Base-by-base conservation (phyloP, 2,113 vertebrate genomes). In the Sinocyclocheilus anshuiensis region DNA sequence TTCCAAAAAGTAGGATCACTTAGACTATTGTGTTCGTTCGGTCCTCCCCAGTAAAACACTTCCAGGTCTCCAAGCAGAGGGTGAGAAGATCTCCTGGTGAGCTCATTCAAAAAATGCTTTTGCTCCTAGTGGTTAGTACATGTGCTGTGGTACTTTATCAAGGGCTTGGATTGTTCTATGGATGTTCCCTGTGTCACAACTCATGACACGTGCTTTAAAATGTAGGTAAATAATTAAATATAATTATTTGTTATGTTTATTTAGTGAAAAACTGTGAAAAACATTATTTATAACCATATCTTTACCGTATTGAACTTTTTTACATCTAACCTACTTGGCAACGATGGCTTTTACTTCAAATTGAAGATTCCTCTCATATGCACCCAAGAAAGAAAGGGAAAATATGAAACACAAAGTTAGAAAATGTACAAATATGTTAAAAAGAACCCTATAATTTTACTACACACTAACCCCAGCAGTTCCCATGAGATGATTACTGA, bases 1-100 rank as follows among this genome's bases (percentile, higher is more conserved):
- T 92, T 92, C 86, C 82, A 86, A 48, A 71, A 85, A 88, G 87
- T 12, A 33, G 50, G 82, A 55, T 78, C 57, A 24, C 33, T 65
- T 29, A 74, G 53, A 18, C 87, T n/a, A 1, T 89, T 88, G 88
- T 90, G 74, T 82, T 3, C 45, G 6, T 59, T 42, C 53, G 81
- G 22, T 6, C 77, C 71, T 75, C 55, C 72, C 81, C 67, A 84
- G 36, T 71, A 57, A 53, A 85, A 77, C 59, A 39, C 86, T 76
- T 77, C 78, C 75, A 65, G 59, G 57, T 76, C 86, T 87, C 61
- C 13, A 77, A 22, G 16, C 42, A 55, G 72, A 65, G 55, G 45
- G 13, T 59, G 67, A 81, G 79, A 57, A 82, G n/a, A 67, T 67
- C 15, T 69, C 86, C 59, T 57, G 29, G 80, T 77, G 57, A 83